These are phyloP conservation scores for Azemiops feae DNA, from an alignment of 2,113 vertebrate genomes.

Conservation along the genomic window DNA sequence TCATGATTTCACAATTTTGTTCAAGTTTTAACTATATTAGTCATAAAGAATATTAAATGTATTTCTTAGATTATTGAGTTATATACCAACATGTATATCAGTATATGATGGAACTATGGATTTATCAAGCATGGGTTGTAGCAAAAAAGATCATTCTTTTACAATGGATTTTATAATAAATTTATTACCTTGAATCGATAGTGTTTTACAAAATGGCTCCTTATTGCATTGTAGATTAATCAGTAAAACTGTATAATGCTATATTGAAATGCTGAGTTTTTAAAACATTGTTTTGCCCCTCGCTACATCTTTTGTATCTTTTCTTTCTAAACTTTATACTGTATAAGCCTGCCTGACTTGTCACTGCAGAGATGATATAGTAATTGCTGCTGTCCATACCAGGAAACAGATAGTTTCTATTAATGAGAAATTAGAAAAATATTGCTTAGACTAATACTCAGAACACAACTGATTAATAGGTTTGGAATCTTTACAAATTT, in stretches of 20 bases:
- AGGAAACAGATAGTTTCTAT: not conserved
- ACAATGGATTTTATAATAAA: not conserved
- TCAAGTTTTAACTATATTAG: not conserved
- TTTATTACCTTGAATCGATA: not conserved
- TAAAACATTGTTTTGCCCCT: not conserved
- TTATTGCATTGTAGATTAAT: not conserved
- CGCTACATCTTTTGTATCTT: not conserved
- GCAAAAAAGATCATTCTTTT: not conserved
- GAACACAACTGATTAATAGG: not conserved
- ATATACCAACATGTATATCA: not conserved
- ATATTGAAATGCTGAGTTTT: not conserved
- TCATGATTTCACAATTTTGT: not conserved
- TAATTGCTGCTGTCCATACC: not conserved
- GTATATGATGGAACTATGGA: not conserved
- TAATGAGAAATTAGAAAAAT: not conserved
- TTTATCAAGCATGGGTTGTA: not conserved
- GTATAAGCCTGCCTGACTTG: not conserved
- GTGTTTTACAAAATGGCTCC: not conserved
- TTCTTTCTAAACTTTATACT: not conserved
- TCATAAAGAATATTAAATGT: not conserved
- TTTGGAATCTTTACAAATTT: not conserved
- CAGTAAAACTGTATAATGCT: not conserved
- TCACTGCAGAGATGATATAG: not conserved
- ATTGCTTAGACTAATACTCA: not conserved
- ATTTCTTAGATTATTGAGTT: not conserved